A percentile compares a stretch with the other conserved stretches of the same genome.
Conservation (phyloP, 2,888 invertebrate genomes). For the Meloe dianella region DNA sequence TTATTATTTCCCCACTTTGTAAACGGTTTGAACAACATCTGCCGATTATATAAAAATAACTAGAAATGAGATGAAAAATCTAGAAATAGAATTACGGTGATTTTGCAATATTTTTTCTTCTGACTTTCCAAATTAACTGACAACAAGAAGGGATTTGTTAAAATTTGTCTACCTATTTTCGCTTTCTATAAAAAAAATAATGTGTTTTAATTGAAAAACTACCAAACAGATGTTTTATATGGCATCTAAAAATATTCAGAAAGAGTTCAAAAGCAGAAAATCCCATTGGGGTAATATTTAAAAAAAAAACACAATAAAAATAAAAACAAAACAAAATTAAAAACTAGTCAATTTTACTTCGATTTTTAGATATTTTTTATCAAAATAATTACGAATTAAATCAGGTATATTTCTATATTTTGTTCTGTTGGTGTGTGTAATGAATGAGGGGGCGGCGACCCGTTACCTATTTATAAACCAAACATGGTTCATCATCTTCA, state of each 20-base stretch:
- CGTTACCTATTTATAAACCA: slow-evolving; percentile 39
- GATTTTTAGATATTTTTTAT: not conserved
- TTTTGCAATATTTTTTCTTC: not conserved
- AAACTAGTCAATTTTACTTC: not conserved
- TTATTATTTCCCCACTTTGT: not conserved
- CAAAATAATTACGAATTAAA: not conserved
- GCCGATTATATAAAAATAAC: slow-evolving; percentile 6
- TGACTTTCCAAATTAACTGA: not conserved
- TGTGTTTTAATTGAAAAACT: not conserved
- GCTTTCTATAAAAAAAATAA: not conserved
- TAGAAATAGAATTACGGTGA: not conserved
- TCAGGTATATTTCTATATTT: not conserved
- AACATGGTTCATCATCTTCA: slow-evolving; percentile 22
- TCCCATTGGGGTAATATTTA: not conserved
- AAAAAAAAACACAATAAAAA: not conserved
- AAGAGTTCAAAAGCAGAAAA: not conserved
- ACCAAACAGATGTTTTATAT: not conserved
- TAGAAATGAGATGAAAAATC: not conserved
- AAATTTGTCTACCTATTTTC: slow-evolving; percentile 3
- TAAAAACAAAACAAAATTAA: not conserved
- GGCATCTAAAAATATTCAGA: not conserved
- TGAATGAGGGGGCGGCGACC: slow-evolving; percentile 40
- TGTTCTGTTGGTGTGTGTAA: not conserved
- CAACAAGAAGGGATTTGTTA: not conserved
- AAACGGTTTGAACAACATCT: not conserved